Evolutionary conservation across 2,888 invertebrate species (phyloP), one percentile per base, ranked within the genome.

Genomic region (Glyphotaelius pellucidus): DNA sequence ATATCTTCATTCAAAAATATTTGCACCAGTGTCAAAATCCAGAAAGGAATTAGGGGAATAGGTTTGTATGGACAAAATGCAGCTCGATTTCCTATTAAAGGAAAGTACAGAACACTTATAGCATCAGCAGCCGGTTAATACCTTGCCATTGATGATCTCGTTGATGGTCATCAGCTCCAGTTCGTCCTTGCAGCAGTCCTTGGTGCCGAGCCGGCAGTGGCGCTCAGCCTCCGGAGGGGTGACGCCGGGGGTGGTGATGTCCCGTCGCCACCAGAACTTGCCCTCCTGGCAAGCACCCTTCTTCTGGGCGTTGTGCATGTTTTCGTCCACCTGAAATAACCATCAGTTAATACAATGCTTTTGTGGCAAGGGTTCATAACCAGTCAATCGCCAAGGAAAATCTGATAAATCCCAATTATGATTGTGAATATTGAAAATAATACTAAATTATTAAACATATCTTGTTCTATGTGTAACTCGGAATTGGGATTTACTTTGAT

Each of bases 101-200:
- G n/a, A n/a, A n/a, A 32, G 32, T 32, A 32, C 32, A 32, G 32
- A 32, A 32, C 32, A 35, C 3, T 35, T 35, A 67, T 25, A 67
- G 25, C 25, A 67, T 25, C 7, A 19, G 19, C 67, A 67, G 67
- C 3, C 7, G 3, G 67, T 5, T 19, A 67, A 67, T 47, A 98
- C 98, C 96, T 98, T 98, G 94, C 99, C 99, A 95, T 99, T 99
- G 94, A 99, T 98, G 94, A 99, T 99, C 95, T 99, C 99, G 95
- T 99, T 97, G 93, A 99, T 97, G n/a, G 98, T 98, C 98, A 99
- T 98, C 94, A 98, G 96, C 1, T 97, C 97, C 95, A 97, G 98
- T 93, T 97, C 96, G 93, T 97, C 96, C 80, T 95, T 94, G 93
- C 94, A 94, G 93, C 94, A 93, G 89, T 94, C 90, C 38, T 81